A percentile compares a stretch with the other conserved stretches of the same genome.
phyloP scores from a whole-genome alignment of 2,113 vertebrate species.

The Takifugu bimaculatus region DNA sequence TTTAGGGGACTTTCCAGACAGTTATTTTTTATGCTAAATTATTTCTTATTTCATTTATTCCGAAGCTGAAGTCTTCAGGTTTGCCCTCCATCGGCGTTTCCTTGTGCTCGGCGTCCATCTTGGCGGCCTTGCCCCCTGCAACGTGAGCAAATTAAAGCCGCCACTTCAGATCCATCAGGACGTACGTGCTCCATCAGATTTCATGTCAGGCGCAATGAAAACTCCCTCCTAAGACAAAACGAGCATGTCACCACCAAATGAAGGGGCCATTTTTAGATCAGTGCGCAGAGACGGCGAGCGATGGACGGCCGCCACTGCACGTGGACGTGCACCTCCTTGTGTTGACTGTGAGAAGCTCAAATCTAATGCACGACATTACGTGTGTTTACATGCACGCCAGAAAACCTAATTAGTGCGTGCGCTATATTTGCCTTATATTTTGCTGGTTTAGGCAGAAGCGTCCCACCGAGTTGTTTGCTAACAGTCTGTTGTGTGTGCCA shows the following conservation, averaged over 20 bases:
- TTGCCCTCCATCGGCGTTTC: neutral
- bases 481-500: too few species aligned
- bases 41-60: neutral
- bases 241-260: conserved; percentile 33
- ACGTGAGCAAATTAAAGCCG: conserved; percentile 24
- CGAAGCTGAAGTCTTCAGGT: neutral
- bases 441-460: too few species aligned
- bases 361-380: too few species aligned
- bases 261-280: conserved; percentile 18
- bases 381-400: too few species aligned
- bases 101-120: conserved; percentile 8
- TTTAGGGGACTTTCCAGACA: too few species aligned
- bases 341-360: too few species aligned
- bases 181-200: conserved; percentile 38
- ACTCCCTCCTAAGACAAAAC: conserved; percentile 35
- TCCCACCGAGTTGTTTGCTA: too few species aligned
- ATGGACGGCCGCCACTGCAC: neutral
- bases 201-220: conserved; percentile 44
- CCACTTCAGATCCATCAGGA: conserved; percentile 48
- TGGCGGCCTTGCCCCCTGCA: conserved; percentile 3
- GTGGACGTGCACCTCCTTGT: too few species aligned
- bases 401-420: too few species aligned
- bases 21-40: too few species aligned
- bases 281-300: conserved; percentile 4
- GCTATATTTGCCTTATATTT: too few species aligned